Conservation (phyloP, 1,140 invertebrate species). For the Acromyrmex charruanus region DNA sequence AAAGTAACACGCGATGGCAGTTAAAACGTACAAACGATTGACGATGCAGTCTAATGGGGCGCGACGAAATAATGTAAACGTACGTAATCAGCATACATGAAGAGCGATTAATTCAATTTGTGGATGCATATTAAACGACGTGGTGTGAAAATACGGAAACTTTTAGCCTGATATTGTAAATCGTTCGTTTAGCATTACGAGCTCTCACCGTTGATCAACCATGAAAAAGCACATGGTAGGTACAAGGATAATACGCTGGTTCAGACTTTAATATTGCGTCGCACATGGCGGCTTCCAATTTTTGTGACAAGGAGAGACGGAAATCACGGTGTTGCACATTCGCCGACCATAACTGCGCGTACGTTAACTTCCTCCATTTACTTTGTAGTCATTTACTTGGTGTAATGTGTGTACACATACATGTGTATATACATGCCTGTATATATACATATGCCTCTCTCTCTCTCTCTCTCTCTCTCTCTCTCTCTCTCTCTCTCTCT, state of each 20-base stretch:
- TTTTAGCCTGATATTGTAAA: conserved; percentile 35
- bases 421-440: neutral
- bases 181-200: neutral
- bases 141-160: conserved; percentile 36
- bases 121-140: neutral
- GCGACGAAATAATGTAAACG: conserved; percentile 21
- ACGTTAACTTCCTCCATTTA: conserved; percentile 65
- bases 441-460: neutral
- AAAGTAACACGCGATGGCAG: conserved; percentile 11
- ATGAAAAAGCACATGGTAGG: conserved; percentile 16
- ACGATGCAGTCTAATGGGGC: neutral
- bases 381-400: neutral
- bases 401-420: neutral
- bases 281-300: conserved; percentile 43
- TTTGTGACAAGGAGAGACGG: conserved; percentile 41
- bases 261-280: conserved; percentile 25
- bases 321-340: conserved; percentile 53
- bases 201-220: conserved; percentile 38
- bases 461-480: no score
- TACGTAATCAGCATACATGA: neutral
- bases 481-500: no score
- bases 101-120: conserved; percentile 25
- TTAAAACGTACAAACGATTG: conserved; percentile 1
- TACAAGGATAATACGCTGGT: conserved; percentile 1
- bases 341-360: conserved; percentile 50